Conservation (phyloP, 2,113 vertebrate species). For the Hyperopisus bebe region DNA sequence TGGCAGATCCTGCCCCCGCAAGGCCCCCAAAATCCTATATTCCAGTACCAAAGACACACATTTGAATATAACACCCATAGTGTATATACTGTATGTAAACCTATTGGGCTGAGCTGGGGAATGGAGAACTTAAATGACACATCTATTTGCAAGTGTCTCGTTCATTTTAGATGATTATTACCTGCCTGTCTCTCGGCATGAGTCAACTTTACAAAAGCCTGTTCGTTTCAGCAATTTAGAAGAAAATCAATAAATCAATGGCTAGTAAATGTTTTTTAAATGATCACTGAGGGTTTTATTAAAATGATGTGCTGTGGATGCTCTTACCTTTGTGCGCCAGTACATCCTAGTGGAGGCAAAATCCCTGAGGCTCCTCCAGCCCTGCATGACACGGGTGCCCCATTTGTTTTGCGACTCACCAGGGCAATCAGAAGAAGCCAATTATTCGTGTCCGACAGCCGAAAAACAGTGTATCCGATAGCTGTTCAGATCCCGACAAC, state of each 20-base stretch:
- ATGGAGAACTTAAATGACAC: neutral
- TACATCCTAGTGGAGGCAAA: conserved; percentile 23
- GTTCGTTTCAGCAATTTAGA: neutral
- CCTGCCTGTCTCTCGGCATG: neutral
- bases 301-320: neutral
- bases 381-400: neutral
- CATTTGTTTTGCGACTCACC: neutral
- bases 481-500: neutral
- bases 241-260: neutral
- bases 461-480: neutral
- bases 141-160: neutral
- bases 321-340: conserved; percentile 30
- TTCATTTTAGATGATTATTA: neutral
- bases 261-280: neutral
- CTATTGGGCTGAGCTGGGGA: neutral
- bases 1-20: neutral
- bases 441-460: neutral
- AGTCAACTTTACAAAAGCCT: neutral
- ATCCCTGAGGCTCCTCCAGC: neutral
- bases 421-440: neutral
- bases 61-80: neutral
- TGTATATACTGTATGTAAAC: neutral
- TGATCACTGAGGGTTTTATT: neutral
- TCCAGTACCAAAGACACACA: neutral
- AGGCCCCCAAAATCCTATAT: neutral